Conservation (phyloP, 2,797 vertebrate species). For the Hypotaenidia philippensis region DNA sequence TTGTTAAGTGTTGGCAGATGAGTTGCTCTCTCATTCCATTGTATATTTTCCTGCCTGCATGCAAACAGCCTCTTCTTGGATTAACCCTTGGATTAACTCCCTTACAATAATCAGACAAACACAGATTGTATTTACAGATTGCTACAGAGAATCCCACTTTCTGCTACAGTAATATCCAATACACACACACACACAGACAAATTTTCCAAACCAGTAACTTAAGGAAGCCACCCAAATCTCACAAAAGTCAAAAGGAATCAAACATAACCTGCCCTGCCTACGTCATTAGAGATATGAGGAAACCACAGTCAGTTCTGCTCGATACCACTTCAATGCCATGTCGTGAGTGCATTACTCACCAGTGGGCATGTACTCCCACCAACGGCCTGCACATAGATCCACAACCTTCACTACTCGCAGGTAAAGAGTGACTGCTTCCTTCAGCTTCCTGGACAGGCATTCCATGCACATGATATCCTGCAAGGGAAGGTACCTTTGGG, state of each 20-base stretch:
- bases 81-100: constrained; percentile 48
- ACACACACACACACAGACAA: not conserved
- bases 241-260: not conserved
- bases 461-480: constrained; percentile 99
- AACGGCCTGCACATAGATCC: constrained; percentile 95
- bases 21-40: constrained; percentile 40
- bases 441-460: constrained; percentile 94
- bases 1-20: constrained; percentile 35
- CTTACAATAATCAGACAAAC: constrained; percentile 53
- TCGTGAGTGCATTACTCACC: constrained; percentile 80
- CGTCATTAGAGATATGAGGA: not conserved
- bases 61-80: constrained; percentile 50
- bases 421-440: constrained; percentile 95
- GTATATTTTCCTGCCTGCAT: constrained; percentile 56
- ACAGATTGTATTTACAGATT: constrained; percentile 6
- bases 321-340: not conserved
- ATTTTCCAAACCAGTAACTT: not conserved
- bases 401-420: constrained; percentile 96
- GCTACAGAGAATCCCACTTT: not conserved
- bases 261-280: not conserved
- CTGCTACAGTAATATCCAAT: not conserved
- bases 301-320: not conserved
- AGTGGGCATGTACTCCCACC: constrained; percentile 99
- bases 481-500: constrained; percentile 93
- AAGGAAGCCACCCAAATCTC: not conserved